Evolutionary conservation across 2,113 vertebrate species (phyloP), one percentile per base, ranked within the genome.

Genomic region (Antechinus stuartii): DNA sequence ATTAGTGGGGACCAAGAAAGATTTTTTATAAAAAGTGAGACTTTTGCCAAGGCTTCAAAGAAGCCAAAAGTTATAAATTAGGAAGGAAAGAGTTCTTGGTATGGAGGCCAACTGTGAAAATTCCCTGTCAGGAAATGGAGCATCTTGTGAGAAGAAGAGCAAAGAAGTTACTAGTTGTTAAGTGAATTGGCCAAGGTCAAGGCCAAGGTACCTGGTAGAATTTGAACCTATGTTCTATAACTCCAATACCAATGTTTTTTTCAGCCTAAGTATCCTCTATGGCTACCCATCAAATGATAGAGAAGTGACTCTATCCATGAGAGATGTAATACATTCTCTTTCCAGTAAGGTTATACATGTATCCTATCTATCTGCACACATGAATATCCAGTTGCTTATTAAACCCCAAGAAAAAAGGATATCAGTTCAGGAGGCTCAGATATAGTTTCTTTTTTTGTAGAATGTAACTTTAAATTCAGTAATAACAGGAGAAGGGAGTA

Each of bases 401-500:
- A 35, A 84, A 84, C 68, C 19, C n/a, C 7, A 42, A 6, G 12
- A 2, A 35, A 42, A 84, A 84, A 76, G 68, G n/a, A 19, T 23
- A 19, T 42, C 16, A 23, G 35, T 42, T n/a, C 7, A 22, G 19
- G n/a, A 84, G n/a, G 19, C 19, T 84, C n/a, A 84, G 68, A 84
- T 22, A 42, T 5, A 76, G 1, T 42, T 3, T 68, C 27, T 11
- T 14, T 14, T 84, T 84, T 49, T 5, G 1, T 42, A 49, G 56
- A 35, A 7, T 16, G 0, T 8, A 10, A 26, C 26, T 8, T 11
- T 42, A 24, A 35, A 53, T 91, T 94, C 52, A 8, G 35, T 6
- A 57, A 52, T 57, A 10, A 91, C n/a, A 0, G 1, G 25, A 25
- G 35, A 49, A 91, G 7, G 11, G 0, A 1, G 3, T 0, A 50